Evolutionary conservation across 2,888 invertebrate genomes (phyloP).

Genomic region (Melinaea marsaeus): DNA sequence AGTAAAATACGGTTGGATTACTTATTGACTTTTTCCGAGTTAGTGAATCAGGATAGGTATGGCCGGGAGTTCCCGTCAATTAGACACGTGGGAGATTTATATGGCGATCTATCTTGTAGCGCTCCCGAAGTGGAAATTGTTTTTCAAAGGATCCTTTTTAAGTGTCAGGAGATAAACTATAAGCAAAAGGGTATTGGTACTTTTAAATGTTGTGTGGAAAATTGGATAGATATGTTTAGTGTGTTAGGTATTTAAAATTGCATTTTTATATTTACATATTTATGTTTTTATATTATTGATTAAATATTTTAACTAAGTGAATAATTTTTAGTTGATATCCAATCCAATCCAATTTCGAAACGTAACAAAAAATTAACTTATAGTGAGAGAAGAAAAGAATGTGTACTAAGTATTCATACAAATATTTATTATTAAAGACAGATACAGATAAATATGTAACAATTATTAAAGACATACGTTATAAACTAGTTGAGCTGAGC

Average conservation of each 20-base stretch:
- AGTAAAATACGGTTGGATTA: slow-evolving; percentile 20
- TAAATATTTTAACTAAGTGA: too few species aligned
- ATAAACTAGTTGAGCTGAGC: too few species aligned
- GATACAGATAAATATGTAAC: too few species aligned
- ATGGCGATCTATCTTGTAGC: slow-evolving; percentile 65
- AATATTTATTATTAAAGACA: too few species aligned
- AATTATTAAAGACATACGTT: too few species aligned
- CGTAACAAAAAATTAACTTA: too few species aligned
- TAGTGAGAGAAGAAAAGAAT: too few species aligned
- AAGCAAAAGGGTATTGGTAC: slow-evolving; percentile 1
- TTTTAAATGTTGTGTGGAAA: slow-evolving; percentile 1
- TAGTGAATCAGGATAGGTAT: slow-evolving; percentile 34
- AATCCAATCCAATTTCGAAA: too few species aligned
- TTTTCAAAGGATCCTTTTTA: slow-evolving; percentile 51
- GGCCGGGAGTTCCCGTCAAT: slow-evolving; percentile 61
- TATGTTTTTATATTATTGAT: neutral
- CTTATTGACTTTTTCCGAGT: slow-evolving; percentile 28
- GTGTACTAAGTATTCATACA: too few species aligned
- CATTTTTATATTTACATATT: neutral
- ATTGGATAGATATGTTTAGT: neutral
- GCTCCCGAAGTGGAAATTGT: slow-evolving; percentile 55
- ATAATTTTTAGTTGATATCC: too few species aligned
- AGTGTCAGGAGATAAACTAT: slow-evolving; percentile 20
- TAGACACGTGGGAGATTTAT: slow-evolving; percentile 73
- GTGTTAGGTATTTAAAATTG: neutral